Conservation (phyloP, 2,888 invertebrate species). For the Cosmia pyralina region DNA sequence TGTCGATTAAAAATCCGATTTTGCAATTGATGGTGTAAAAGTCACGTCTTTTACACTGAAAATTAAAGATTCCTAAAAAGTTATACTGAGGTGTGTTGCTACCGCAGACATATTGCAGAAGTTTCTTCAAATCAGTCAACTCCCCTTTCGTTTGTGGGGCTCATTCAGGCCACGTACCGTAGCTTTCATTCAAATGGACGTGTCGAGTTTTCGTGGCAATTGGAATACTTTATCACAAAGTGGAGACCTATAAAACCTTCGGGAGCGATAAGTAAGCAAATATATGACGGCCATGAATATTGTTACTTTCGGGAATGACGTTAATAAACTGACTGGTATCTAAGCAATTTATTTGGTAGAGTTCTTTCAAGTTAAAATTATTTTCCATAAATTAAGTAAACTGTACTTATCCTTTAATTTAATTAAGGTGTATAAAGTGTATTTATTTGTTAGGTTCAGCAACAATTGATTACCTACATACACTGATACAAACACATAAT, state of each 20-base stretch:
- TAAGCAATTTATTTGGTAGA: slow-evolving; percentile 14
- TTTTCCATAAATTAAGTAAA: background rate
- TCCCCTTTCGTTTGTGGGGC: slow-evolving; percentile 49
- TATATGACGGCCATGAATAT: slow-evolving; percentile 41
- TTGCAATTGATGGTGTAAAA: background rate
- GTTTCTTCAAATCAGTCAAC: slow-evolving; percentile 69
- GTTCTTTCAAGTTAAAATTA: background rate
- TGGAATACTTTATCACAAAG: slow-evolving; percentile 75
- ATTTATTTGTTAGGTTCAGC: background rate
- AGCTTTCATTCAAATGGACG: slow-evolving; percentile 77
- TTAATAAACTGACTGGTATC: slow-evolving; percentile 8
- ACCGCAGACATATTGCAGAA: slow-evolving; percentile 50
- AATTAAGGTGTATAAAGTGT: background rate
- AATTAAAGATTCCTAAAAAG: slow-evolving; percentile 18
- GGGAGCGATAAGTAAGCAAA: slow-evolving; percentile 60
- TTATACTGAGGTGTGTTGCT: slow-evolving; percentile 39
- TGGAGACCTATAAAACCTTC: slow-evolving; percentile 67
- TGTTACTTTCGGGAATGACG: slow-evolving; percentile 19
- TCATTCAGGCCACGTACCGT: slow-evolving; percentile 74
- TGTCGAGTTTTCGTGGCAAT: slow-evolving; percentile 71
- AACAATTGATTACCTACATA: background rate
- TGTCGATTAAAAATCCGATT: background rate
- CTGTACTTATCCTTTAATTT: background rate
- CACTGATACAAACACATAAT: background rate
- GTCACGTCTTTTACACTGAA: background rate